phyloP scores from a whole-genome alignment of 2,113 vertebrate genomes.

The Tragelaphus strepsiceros region DNA sequence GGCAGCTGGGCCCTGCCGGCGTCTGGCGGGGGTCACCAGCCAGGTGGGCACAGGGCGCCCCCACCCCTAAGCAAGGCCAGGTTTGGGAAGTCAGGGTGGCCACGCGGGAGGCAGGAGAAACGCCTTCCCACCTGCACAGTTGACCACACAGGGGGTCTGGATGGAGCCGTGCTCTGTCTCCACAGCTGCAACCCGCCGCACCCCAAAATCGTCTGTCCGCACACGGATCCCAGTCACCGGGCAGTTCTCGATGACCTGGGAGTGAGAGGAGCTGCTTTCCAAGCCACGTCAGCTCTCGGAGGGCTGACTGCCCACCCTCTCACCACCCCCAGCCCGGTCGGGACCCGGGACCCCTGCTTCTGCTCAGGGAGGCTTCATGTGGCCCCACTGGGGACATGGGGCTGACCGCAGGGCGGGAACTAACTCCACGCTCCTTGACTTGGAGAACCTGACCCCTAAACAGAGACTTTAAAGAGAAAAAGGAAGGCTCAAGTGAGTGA shows the following conservation, averaged over 20 bases:
- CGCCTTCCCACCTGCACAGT: conserved; percentile 88
- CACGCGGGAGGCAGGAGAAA: accelerated
- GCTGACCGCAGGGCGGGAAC: neutral
- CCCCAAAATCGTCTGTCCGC: conserved; percentile 85
- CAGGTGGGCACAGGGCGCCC: accelerated
- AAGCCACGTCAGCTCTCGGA: accelerated
- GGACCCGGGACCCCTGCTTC: neutral
- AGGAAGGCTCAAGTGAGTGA: neutral
- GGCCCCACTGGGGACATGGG: accelerated
- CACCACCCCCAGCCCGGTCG: accelerated
- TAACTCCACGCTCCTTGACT: accelerated
- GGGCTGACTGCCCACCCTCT: accelerated
- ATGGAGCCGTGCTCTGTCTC: conserved; percentile 89
- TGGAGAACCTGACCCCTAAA: neutral
- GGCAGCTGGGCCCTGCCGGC: accelerated
- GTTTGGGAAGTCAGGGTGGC: neutral
- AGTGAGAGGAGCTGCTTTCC: neutral
- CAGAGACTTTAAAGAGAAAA: too few relatives aligned
- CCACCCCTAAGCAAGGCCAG: accelerated
- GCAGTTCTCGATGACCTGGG: conserved; percentile 94
- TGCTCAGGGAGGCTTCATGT: accelerated
- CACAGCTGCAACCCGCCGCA: conserved; percentile 87
- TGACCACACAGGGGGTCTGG: conserved; percentile 91
- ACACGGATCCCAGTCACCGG: conserved; percentile 91
- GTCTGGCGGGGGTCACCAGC: neutral